Base-by-base conservation (phyloP, 2,888 invertebrate species). In the Corbicula japonica region DNA sequence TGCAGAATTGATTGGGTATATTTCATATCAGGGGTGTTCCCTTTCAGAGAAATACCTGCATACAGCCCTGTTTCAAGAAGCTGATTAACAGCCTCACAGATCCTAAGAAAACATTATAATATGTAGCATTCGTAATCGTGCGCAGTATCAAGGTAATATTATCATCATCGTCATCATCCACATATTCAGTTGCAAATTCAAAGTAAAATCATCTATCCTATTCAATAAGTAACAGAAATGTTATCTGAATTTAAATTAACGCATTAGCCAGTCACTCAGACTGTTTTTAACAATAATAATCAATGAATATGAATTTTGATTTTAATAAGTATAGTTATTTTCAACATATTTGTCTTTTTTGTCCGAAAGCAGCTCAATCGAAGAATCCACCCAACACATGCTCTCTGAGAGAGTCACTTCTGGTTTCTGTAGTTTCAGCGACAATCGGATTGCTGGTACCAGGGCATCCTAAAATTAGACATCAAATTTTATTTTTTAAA, bases 351-450 rank as follows among this genome's bases (percentile, higher is more conserved):
- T 54, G 3, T 23, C 54, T 26, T 54, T 21, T 23, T 54, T 54
- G 15, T 54, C 54, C 26, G 8, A 23, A 6, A 54, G 21, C 6
- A 54, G 8, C 4, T 80, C 76, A 1, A 69, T 48, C 2, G 72
- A 73, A 12, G 60, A 15, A 21, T 76, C 73, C 12, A 73, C 65
- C 73, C 80, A 76, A 8, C 52, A 48, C 5, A 60, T 18, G 32
- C 69, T 26, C 8, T 80, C 76, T 35, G 62, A 68, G 12, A 76
- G 15, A 1, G 60, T 80, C 18, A 61, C 35, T 23, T 34, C 69
- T 41, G 63, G 46, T 46, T 34, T 72, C 41, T 80, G 80, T 0
- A 80, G 34, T 52, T 80, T 80, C 30, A 76, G 56, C 8, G 69
- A 76, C 4, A 80, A 52, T 44, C 52, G 62, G 73, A 76, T 76